phyloP scores from a whole-genome alignment of 2,888 invertebrate species.

The Leptura quadrifasciata region DNA sequence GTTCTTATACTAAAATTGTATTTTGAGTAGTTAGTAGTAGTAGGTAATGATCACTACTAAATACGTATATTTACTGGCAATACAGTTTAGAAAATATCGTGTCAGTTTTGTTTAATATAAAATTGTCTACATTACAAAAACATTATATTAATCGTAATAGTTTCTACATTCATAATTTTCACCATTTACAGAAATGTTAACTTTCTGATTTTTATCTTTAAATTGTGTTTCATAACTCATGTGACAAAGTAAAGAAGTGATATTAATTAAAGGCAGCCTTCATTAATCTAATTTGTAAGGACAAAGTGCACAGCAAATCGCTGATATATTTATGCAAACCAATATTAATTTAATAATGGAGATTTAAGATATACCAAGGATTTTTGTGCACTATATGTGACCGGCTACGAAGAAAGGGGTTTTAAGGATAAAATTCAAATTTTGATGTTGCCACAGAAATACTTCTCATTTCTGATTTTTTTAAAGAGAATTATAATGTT shows the following conservation, averaged over 20 bases:
- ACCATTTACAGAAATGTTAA: background rate
- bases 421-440: too few relatives aligned
- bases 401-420: too few relatives aligned
- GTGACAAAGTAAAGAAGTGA: background rate
- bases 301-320: background rate
- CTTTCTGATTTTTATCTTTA: background rate
- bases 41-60: too few relatives aligned
- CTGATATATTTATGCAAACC: too few relatives aligned
- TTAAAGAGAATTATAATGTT: too few relatives aligned
- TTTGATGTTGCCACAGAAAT: too few relatives aligned
- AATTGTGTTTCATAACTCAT: background rate
- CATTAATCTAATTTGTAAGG: background rate
- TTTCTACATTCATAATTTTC: background rate
- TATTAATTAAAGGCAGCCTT: background rate
- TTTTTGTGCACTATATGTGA: too few relatives aligned
- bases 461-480: too few relatives aligned
- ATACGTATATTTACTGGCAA: background rate
- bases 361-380: too few relatives aligned
- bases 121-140: background rate
- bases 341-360: too few relatives aligned
- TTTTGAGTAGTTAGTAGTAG: too few relatives aligned
- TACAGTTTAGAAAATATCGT: background rate
- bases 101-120: background rate
- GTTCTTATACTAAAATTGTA: too few relatives aligned
- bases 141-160: background rate